These are phyloP conservation scores for Gymnogyps californianus DNA, from an alignment of 2,113 vertebrate genomes.

Conservation along the genomic window DNA sequence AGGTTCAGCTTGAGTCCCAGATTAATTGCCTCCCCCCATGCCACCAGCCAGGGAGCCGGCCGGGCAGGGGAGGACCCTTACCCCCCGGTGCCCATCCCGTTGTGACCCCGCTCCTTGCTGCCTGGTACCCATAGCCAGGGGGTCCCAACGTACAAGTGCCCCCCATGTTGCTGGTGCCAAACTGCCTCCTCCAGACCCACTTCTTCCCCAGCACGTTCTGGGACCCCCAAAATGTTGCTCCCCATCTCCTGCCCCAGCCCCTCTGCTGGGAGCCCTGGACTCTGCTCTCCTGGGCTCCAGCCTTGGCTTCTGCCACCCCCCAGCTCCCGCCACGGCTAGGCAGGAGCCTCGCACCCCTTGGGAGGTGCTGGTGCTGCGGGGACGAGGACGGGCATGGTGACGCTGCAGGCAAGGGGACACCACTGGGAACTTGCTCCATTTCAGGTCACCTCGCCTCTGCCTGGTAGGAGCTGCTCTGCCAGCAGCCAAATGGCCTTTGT, in stretches of 20 bases:
- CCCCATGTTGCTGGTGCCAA: rapidly evolving
- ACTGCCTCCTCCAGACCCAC: rapidly evolving
- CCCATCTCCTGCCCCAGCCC: background rate
- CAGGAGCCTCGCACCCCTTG: rapidly evolving
- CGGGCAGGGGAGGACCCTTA: too few relatives aligned
- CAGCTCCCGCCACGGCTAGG: background rate
- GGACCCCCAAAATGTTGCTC: background rate
- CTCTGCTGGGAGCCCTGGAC: background rate
- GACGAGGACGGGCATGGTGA: rapidly evolving
- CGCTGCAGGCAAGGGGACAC: rapidly evolving
- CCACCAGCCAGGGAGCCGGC: background rate
- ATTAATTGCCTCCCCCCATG: too few relatives aligned
- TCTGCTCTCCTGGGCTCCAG: background rate
- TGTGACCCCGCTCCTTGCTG: background rate
- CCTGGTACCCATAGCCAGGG: too few relatives aligned
- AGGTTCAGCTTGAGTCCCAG: background rate
- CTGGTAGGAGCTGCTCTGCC: background rate
- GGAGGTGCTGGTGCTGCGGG: background rate
- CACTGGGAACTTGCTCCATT: rapidly evolving
- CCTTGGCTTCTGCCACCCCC: background rate
- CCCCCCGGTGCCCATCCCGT: rapidly evolving
- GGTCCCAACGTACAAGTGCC: background rate
- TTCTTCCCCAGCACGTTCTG: background rate
- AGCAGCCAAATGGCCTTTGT: background rate
- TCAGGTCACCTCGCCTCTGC: background rate